These are phyloP conservation scores for Daphoenositta chrysoptera DNA, from an alignment of 2,113 vertebrate genomes.

Conservation along the genomic window DNA sequence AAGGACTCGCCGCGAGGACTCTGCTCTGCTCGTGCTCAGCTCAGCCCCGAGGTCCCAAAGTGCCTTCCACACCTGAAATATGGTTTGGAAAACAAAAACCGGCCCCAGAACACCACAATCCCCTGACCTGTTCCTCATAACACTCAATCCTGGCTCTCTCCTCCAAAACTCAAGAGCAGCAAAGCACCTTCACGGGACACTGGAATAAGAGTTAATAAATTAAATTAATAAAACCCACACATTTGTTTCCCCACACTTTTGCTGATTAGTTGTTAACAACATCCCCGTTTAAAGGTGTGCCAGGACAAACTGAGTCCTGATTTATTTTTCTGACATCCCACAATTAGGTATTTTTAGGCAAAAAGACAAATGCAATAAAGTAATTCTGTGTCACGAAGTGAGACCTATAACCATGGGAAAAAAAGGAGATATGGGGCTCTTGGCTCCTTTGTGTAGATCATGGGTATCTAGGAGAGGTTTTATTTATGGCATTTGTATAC, in stretches of 20 bases:
- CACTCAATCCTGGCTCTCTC: neutral
- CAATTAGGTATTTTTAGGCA: neutral
- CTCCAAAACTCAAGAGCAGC: neutral
- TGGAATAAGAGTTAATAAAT: neutral
- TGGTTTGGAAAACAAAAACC: neutral
- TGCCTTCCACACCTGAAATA: neutral
- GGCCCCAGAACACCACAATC: neutral
- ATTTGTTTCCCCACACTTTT: neutral
- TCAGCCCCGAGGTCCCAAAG: neutral
- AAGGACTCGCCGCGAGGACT: fast-evolving
- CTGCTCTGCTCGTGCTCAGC: neutral
- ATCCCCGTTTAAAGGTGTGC: neutral
- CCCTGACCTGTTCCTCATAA: neutral
- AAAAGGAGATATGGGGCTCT: neutral
- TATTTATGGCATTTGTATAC: neutral
- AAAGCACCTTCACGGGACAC: neutral
- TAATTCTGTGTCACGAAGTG: neutral
- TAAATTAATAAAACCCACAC: neutral
- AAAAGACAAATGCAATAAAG: neutral
- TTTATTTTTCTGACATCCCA: neutral
- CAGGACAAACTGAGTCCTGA: neutral
- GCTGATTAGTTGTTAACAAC: neutral
- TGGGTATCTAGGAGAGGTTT: neutral
- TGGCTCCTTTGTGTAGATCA: neutral
- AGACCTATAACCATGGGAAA: neutral